Evolutionary conservation across 2,113 vertebrate genomes (phyloP), one percentile per base, ranked within the genome.

Genomic region (Aviceda subcristata): DNA sequence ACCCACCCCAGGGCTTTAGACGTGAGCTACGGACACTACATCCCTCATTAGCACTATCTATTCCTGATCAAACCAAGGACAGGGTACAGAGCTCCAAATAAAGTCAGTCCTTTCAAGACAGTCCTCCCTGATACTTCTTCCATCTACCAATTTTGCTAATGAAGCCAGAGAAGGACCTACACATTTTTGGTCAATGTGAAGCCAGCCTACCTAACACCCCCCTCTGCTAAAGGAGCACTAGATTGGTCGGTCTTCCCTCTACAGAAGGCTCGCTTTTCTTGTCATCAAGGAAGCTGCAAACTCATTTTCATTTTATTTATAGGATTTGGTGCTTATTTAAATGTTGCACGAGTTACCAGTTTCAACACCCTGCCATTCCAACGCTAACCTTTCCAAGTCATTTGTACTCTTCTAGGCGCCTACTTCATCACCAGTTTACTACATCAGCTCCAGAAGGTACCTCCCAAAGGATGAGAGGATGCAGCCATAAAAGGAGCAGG

Each of bases 401-500:
- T 84, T 75, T 75, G 39, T 53, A 75, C 41, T 30, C 77, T 82
- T 56, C 29, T 1, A 57, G 46, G 81, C 84, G 92, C 79, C 66
- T 73, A 46, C 74, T 89, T 74, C 84, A 89, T 95, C 77, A 53
- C 74, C 18, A 2, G 19, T 79, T 97, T 90, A 94, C 88, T 79
- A 69, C 93, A 91, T 79, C 86, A 73, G 81, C 55, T 86, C 51
- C 69, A 76, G 57, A 85, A 94, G 2, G 10, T 21, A 95, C 89
- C 73, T 92, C 94, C 91, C 89, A 23, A 82, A 81, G 50, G 68
- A 94, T n/a, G 59, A 32, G 66, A 94, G 55, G 91, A 92, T 79
- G 74, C 77, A 92, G 78, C 95, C 96, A 90, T 97, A 96, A 74
- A 96, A 97, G 96, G 94, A 96, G 30, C 85, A 95, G 59, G 45